phyloP scores from a whole-genome alignment of 2,113 vertebrate genomes.

The Pseudopodoces humilis region DNA sequence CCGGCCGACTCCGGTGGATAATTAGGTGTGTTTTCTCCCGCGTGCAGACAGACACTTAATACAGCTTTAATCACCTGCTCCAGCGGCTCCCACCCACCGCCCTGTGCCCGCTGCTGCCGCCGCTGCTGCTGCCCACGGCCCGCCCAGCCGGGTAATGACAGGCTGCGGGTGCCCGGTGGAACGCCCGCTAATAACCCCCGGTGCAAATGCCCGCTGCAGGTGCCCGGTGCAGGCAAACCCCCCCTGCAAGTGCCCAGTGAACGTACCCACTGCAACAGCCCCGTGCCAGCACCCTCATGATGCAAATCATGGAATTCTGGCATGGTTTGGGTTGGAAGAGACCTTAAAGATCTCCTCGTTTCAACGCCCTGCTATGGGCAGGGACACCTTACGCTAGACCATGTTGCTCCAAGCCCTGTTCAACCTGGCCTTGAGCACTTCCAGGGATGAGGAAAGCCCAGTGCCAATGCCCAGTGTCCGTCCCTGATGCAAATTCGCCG shows the following conservation, averaged over 20 bases:
- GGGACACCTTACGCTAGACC: not conserved
- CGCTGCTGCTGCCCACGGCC: not conserved
- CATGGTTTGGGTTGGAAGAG: not conserved
- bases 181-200: not conserved
- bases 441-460: not conserved
- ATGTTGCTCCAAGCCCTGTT: not conserved
- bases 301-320: not conserved
- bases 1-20: slow-evolving; percentile 10
- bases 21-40: slow-evolving; percentile 51
- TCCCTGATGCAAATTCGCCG: not conserved
- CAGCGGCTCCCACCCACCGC: not conserved
- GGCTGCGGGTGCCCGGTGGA: not conserved
- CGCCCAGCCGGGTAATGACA: not conserved
- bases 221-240: not conserved
- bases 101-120: not conserved
- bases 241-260: not conserved
- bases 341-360: not conserved
- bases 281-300: fast-evolving
- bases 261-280: fast-evolving
- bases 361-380: no score
- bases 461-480: not conserved
- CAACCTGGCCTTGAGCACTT: not conserved
- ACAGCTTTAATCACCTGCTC: slow-evolving; percentile 45
- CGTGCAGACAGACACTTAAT: slow-evolving; percentile 24
- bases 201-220: not conserved